Evolutionary conservation across 1,140 invertebrate genomes (phyloP).

Genomic region (Drosophila insularis): DNA sequence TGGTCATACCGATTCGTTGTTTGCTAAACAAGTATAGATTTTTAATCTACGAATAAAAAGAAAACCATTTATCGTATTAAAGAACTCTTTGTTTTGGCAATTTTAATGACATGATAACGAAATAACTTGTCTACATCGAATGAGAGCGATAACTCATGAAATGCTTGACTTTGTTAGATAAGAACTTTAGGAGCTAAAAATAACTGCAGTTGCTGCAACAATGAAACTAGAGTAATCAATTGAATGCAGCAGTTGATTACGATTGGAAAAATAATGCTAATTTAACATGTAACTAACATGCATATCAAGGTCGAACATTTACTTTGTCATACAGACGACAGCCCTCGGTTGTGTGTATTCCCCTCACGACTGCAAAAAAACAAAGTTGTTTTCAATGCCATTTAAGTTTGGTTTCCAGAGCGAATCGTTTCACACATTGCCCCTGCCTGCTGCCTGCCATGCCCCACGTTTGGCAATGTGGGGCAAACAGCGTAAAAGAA

Average conservation of each 20-base stretch:
- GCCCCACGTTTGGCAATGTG: background rate
- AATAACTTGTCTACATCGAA: too few relatives aligned
- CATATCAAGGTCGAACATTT: background rate
- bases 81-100: too few relatives aligned
- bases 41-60: too few relatives aligned
- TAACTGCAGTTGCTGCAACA: too few relatives aligned
- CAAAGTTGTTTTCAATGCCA: slow-evolving; percentile 45
- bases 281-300: background rate
- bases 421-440: slow-evolving; percentile 25
- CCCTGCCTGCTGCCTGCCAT: background rate
- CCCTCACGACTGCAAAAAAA: slow-evolving; percentile 10
- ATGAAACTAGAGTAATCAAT: background rate
- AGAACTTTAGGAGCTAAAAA: too few relatives aligned
- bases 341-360: background rate
- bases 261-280: background rate
- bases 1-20: too few relatives aligned
- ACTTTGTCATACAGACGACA: background rate
- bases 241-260: slow-evolving; percentile 1
- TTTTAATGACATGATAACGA: too few relatives aligned
- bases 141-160: too few relatives aligned
- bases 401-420: slow-evolving; percentile 42
- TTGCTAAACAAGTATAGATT: too few relatives aligned
- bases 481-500: background rate
- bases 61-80: too few relatives aligned
- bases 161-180: too few relatives aligned